phyloP scores from a whole-genome alignment of 2,888 invertebrate species.

The Odontomyia ornata region DNA sequence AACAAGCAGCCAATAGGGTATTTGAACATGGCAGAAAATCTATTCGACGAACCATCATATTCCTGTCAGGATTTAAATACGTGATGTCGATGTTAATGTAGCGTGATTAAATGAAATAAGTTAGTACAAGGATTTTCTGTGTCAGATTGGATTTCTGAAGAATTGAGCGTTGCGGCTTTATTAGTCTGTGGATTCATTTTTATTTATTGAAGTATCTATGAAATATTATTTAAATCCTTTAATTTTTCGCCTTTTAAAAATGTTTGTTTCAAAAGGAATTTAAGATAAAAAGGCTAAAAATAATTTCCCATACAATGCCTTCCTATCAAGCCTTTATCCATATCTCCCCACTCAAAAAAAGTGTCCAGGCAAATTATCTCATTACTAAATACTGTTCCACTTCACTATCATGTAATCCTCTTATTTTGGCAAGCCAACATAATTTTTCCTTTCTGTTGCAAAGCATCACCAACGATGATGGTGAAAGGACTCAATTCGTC shows the following conservation, averaged over 20 bases:
- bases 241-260: no score
- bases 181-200: no score
- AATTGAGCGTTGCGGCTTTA: no score
- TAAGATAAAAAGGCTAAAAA: no score
- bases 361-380: not conserved
- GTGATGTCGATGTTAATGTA: not conserved
- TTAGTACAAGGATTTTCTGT: not conserved
- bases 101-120: not conserved
- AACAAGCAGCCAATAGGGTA: no score
- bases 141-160: no score
- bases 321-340: no score
- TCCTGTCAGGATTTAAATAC: not conserved
- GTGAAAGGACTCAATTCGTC: not conserved
- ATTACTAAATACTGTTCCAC: not conserved
- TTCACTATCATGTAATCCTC: not conserved
- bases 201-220: no score
- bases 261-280: no score
- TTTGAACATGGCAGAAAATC: constrained; percentile 1
- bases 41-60: not conserved
- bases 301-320: no score
- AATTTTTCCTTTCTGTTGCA: not conserved
- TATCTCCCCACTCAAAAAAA: no score
- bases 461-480: not conserved
- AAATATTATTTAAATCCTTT: no score
- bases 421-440: not conserved